Evolutionary conservation across 2,113 vertebrate species (phyloP).

Genomic region (Aptenodytes forsteri): DNA sequence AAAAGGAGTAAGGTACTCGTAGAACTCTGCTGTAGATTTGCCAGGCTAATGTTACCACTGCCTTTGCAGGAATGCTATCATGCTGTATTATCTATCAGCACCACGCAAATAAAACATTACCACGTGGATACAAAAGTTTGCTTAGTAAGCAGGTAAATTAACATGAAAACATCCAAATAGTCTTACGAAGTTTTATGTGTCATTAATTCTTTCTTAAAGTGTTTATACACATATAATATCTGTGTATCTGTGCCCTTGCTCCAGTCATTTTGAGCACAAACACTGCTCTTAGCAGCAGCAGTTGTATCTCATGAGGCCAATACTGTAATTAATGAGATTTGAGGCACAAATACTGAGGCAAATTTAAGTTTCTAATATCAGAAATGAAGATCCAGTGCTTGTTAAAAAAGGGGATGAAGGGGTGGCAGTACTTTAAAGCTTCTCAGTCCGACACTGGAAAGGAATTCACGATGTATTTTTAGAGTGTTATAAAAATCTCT

Average conservation of each 20-base stretch:
- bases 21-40: constrained; percentile 34
- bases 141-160: not conserved
- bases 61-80: not conserved
- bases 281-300: constrained; percentile 63
- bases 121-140: not conserved
- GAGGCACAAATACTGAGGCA: constrained; percentile 56
- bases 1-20: not conserved
- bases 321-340: constrained; percentile 73
- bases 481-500: constrained; percentile 62
- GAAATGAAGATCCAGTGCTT: constrained; percentile 57
- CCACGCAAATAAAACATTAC: not conserved
- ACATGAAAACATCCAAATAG: not conserved
- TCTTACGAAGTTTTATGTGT: not conserved
- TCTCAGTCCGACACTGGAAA: constrained; percentile 47
- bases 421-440: constrained; percentile 49
- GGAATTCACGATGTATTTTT: constrained; percentile 61
- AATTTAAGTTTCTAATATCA: constrained; percentile 51
- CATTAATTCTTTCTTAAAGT: not conserved
- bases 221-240: not conserved
- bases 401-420: constrained; percentile 6
- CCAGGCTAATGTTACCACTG: not conserved
- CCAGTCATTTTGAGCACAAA: constrained; percentile 58
- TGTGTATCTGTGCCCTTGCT: constrained; percentile 43
- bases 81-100: not conserved
- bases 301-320: constrained; percentile 54